These are phyloP conservation scores for Mesocentrotus franciscanus DNA, from an alignment of 53 echinoderm and acorn worm species.

Conservation along the genomic window DNA sequence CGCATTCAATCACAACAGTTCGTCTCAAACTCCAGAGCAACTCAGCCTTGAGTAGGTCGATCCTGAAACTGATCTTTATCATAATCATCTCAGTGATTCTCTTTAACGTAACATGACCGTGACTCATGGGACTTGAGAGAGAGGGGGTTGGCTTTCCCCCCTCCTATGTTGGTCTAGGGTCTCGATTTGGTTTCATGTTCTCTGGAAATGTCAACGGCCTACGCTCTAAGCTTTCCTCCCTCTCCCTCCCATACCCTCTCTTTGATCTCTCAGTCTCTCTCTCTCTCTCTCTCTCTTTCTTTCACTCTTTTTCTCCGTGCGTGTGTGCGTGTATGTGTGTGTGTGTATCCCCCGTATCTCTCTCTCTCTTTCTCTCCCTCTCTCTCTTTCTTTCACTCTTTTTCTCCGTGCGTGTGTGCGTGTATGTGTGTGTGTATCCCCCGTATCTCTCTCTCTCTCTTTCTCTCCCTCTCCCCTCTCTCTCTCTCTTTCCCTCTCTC, in stretches of 20 bases:
- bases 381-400: not conserved
- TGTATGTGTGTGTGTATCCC: too few species aligned
- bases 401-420: too few species aligned
- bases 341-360: too few species aligned
- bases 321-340: too few species aligned
- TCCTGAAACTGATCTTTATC: not conserved
- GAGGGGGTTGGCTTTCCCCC: not conserved
- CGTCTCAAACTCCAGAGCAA: not conserved
- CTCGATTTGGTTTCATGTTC: not conserved
- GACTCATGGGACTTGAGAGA: not conserved
- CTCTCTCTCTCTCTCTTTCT: not conserved
- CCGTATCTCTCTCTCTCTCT: not conserved
- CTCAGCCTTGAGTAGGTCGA: not conserved
- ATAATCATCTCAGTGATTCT: not conserved
- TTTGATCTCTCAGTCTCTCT: not conserved
- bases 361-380: not conserved
- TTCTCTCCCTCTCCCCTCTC: not conserved
- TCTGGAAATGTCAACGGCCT: not conserved
- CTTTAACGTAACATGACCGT: constrained; percentile 17
- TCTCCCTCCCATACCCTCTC: not conserved
- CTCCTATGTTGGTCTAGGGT: not conserved
- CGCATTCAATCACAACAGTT: not conserved
- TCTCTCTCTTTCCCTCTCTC: not conserved
- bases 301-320: not conserved
- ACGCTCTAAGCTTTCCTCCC: not conserved